Base-by-base conservation (phyloP, 1,140 invertebrate species). In the Coptotermes formosanus region DNA sequence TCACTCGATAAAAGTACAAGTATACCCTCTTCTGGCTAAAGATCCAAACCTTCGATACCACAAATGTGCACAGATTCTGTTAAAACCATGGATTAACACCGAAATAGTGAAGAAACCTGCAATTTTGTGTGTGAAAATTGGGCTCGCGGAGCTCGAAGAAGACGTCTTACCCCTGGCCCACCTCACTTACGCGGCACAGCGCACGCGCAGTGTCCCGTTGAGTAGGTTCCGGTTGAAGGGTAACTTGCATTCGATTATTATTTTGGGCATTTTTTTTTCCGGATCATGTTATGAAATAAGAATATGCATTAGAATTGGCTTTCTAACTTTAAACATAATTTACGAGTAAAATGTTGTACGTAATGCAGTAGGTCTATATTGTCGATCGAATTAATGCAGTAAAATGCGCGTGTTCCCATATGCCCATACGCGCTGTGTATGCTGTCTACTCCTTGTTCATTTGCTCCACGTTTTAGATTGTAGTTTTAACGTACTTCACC, bases 111-210 rank as follows among this genome's bases (percentile, higher is more conserved):
- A 84, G 38, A 48, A 85, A 87, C 86, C 85, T 85, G 75, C 69
- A 87, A 87, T 86, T 88, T 87, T 87, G 82, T 87, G 69, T 64
- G 88, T 89, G 87, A 89, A 89, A 88, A 86, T 88, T 88, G 81
- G 87, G 85, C 84, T 88, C 45, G 44, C 86, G 85, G 87, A 87
- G 87, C 85, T 86, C 87, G 86, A 88, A 89, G 88, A 88, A 87
- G 88, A 87, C 88, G 88, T 87, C 87, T 88, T 87, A 87, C 87
- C 87, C 88, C 87, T 88, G 86, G 87, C 87, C 88, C 88, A 88
- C 87, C 87, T 89, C 86, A 87, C 85, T 87, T 88, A 89, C 88
- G 89, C 88, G 88, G 87, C 88, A 89, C 87, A 88, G 89, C 88
- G 89, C 89, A 86, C 88, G 89, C 88, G 88, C 89, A 88, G 84